A percentile compares a stretch with the other conserved stretches of the same genome.
These are phyloP conservation scores for Cheilosia urbana DNA, from an alignment of 2,888 invertebrate species.

Conservation along the genomic window DNA sequence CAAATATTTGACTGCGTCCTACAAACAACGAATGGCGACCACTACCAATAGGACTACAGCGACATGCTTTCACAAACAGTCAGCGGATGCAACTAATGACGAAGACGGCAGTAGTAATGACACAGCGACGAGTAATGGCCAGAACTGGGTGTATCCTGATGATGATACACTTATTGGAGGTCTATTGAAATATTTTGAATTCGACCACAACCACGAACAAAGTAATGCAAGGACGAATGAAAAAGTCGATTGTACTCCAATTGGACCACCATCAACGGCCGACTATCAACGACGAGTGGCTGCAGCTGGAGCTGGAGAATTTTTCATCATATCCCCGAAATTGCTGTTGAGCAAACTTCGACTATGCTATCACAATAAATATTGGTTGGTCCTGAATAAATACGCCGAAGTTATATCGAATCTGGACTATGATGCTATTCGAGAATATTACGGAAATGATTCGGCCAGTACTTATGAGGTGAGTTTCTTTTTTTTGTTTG, in stretches of 20 bases:
- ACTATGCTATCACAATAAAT: constrained; percentile 83
- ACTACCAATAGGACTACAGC: neutral
- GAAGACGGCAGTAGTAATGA: constrained; percentile 15
- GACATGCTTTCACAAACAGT: constrained; percentile 43
- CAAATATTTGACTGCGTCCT: constrained; percentile 82
- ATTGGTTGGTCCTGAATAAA: constrained; percentile 84
- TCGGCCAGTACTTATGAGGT: constrained; percentile 83
- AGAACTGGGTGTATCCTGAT: constrained; percentile 77
- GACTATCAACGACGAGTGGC: constrained; percentile 57
- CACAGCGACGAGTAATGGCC: constrained; percentile 70
- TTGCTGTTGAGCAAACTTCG: constrained; percentile 83
- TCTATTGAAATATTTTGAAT: constrained; percentile 83
- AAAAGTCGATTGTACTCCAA: constrained; percentile 59
- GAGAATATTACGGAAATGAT: constrained; percentile 81
- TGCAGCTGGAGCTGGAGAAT: constrained; percentile 71
- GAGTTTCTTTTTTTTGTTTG: constrained; percentile 74
- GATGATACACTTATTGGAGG: constrained; percentile 83
- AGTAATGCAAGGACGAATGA: constrained; percentile 77
- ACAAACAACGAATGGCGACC: constrained; percentile 38
- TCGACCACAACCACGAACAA: constrained; percentile 45
- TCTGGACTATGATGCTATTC: constrained; percentile 82
- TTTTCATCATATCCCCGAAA: constrained; percentile 82
- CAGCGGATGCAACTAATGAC: constrained; percentile 71
- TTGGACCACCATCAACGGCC: constrained; percentile 73
- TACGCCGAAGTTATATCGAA: constrained; percentile 84